Evolutionary conservation across 2,113 vertebrate genomes (phyloP), one percentile per base, ranked within the genome.

Genomic region (Bagarius yarrelli): DNA sequence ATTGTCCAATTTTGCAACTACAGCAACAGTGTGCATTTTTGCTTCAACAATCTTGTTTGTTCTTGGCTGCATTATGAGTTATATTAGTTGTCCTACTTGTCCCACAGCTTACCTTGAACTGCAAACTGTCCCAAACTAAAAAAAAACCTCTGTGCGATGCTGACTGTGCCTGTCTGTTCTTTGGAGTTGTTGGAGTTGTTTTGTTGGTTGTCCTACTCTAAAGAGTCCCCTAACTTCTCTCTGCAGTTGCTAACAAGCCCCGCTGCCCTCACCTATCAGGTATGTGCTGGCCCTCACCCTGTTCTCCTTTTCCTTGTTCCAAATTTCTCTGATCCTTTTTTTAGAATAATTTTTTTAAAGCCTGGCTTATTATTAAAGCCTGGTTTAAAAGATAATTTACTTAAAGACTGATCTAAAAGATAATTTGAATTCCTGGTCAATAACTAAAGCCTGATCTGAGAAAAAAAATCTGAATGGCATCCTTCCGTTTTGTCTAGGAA

Each of bases 221-320:
- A 91, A 81, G 90, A 86, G 79, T 66, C 13, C 40, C 87, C 55
- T 90, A 88, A 87, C 90, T 90, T 92, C 88, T 93, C 87, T 88
- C 91, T 93, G 86, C 92, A 94, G 93, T 83, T 92, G 88, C 80
- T 90, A 89, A 88, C 89, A 76, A 90, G 85, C 69, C 85, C 87
- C 52, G 89, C 89, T 44, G 86, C 91, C 80, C 80, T 87, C 78
- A 90, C 90, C 79, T 91, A 92, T 86, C 91, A 94, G 93, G 93
- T 93, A 94, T 85, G 92, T 93, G 56, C 78, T 89, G 87, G 82
- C 82, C 78, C 52, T 81, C 53, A 25, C 59, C 63, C 32, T 36
- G 40, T n/a, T 61, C 40, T 50, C 66, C 63, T 79, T 59, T 67
- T 61, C 56, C 50, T 79, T 15, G 55, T 60, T 59, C 16, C 32